Conservation (phyloP, 2,888 invertebrate species). For the Gerris lacustris region DNA sequence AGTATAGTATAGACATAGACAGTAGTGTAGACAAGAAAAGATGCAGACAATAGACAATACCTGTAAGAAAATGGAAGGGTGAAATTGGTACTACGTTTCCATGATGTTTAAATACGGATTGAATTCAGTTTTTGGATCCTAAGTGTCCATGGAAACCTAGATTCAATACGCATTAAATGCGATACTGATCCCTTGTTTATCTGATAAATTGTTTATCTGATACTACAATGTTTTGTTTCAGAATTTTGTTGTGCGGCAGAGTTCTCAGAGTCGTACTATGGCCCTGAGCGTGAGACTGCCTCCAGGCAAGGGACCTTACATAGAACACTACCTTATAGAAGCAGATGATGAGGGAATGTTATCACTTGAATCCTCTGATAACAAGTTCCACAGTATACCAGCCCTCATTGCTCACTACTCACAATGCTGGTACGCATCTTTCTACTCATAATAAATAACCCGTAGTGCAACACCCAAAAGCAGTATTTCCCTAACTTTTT, state of each 20-base stretch:
- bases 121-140: too few species aligned
- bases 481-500: neutral
- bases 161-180: too few species aligned
- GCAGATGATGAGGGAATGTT: constrained; percentile 60
- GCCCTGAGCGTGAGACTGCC: constrained; percentile 85
- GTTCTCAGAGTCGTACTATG: constrained; percentile 87
- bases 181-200: too few species aligned
- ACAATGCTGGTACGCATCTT: constrained; percentile 60
- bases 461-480: neutral
- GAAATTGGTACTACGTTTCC: too few species aligned
- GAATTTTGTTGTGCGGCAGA: constrained; percentile 91
- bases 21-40: too few species aligned
- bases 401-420: constrained; percentile 87
- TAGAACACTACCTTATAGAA: constrained; percentile 92
- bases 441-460: neutral
- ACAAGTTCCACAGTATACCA: constrained; percentile 85
- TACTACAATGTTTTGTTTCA: constrained; percentile 35
- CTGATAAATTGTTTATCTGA: too few species aligned
- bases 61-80: too few species aligned
- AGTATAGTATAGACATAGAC: too few species aligned
- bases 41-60: too few species aligned
- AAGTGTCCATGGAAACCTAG: too few species aligned
- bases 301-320: constrained; percentile 74
- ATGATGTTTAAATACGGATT: too few species aligned
- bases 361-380: constrained; percentile 84